Evolutionary conservation across 2,113 vertebrate species (phyloP).

Genomic region (Australoheros scitulus): DNA sequence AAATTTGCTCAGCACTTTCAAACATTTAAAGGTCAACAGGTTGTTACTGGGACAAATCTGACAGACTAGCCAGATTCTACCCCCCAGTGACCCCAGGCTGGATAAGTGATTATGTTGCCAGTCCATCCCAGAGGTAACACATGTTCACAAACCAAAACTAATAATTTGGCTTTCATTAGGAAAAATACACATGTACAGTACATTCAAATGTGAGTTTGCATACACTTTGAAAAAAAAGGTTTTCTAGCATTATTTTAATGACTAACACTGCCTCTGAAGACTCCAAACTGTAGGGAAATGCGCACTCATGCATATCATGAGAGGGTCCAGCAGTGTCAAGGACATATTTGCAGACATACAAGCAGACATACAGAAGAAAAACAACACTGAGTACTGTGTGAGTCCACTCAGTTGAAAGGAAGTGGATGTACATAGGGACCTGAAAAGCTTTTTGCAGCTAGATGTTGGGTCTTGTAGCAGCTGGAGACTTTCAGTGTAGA

Average conservation of each 20-base stretch:
- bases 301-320: conserved; percentile 4
- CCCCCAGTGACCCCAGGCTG: too few relatives aligned
- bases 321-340: conserved; percentile 2
- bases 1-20: conserved; percentile 8
- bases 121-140: neutral
- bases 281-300: neutral
- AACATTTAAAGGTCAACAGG: neutral
- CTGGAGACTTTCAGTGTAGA: conserved; percentile 60
- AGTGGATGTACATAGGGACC: conserved; percentile 19
- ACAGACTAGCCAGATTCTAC: neutral
- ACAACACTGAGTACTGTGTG: neutral
- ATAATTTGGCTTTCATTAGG: neutral
- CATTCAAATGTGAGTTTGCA: neutral
- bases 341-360: conserved; percentile 16
- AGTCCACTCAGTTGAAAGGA: conserved; percentile 30
- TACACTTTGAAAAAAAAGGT: neutral
- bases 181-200: neutral
- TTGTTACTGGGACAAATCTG: neutral
- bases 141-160: neutral
- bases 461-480: conserved; percentile 34
- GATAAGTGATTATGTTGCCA: neutral
- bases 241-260: neutral
- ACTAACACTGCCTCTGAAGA: rapidly evolving
- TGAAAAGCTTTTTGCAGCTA: conserved; percentile 58
- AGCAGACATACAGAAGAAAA: neutral